These are phyloP conservation scores for Emydoidea blandingii DNA, from an alignment of 2,797 vertebrate species.

Conservation along the genomic window DNA sequence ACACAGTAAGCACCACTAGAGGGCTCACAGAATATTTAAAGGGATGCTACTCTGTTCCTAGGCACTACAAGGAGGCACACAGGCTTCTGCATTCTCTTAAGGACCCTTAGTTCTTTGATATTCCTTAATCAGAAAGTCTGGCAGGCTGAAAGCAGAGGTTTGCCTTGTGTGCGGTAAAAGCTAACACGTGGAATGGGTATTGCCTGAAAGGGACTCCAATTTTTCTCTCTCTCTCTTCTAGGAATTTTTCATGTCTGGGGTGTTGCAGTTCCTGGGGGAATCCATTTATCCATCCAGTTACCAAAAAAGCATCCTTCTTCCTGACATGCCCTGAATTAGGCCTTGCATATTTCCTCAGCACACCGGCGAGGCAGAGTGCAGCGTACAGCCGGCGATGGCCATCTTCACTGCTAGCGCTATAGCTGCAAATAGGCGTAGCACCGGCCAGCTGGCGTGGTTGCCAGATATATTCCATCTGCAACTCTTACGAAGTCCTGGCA, in stretches of 20 bases:
- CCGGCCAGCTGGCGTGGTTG: background rate
- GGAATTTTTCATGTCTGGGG: background rate
- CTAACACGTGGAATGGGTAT: background rate
- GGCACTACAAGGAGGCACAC: rapidly evolving
- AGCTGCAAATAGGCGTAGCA: rapidly evolving
- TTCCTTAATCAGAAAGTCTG: background rate
- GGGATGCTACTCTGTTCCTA: background rate
- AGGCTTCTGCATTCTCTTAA: background rate
- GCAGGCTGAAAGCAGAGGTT: background rate
- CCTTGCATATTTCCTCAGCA: background rate
- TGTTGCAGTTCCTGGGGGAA: background rate
- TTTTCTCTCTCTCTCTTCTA: background rate
- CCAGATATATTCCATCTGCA: background rate
- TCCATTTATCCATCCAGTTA: background rate
- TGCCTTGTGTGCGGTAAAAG: background rate
- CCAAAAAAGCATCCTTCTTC: background rate
- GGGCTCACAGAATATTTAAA: background rate
- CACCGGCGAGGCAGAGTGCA: background rate
- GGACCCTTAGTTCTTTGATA: background rate
- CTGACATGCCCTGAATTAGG: background rate
- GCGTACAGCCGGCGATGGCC: background rate
- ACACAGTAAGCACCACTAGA: rapidly evolving
- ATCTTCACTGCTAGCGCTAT: background rate
- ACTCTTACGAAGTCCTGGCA: background rate
- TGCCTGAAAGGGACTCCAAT: background rate